Percentiles rank a stretch among this genome's conserved stretches.
These are phyloP conservation scores for Myopa tessellatipennis DNA, from an alignment of 2,888 invertebrate genomes.

Conservation along the genomic window DNA sequence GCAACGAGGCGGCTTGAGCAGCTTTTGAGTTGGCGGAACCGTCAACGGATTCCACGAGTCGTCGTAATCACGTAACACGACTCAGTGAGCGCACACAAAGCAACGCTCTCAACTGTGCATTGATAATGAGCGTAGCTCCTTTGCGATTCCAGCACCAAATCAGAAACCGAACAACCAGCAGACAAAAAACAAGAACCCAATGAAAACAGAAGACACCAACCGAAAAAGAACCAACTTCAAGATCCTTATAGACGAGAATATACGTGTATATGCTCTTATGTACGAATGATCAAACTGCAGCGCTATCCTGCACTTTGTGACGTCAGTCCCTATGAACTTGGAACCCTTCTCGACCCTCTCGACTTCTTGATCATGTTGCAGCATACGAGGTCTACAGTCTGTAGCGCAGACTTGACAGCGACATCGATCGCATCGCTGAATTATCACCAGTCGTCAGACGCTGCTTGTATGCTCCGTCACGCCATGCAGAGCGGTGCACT, in stretches of 20 bases:
- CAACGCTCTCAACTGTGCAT: conserved; percentile 28
- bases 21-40: conserved; percentile 9
- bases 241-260: not conserved
- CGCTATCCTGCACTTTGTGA: not conserved
- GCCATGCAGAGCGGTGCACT: conserved; percentile 16
- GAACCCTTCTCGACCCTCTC: not conserved
- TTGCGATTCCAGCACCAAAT: not conserved
- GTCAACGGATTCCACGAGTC: not conserved
- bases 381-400: not conserved
- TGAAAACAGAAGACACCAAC: not conserved
- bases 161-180: not conserved
- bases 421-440: conserved; percentile 34
- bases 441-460: conserved; percentile 15
- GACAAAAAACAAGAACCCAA: not conserved
- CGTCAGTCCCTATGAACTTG: not conserved
- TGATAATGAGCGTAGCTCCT: conserved; percentile 17
- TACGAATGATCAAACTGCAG: not conserved
- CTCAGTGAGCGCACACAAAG: conserved; percentile 39
- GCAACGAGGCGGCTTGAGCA: conserved; percentile 26
- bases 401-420: conserved; percentile 35
- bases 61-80: conserved; percentile 42
- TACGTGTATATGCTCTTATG: not conserved
- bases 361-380: conserved; percentile 11
- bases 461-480: not conserved
- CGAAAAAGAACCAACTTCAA: not conserved